Percentiles rank a stretch among this genome's conserved stretches.
These are phyloP conservation scores for Sarcophaga bullata DNA, from an alignment of 1,140 invertebrate genomes.

Conservation along the genomic window DNA sequence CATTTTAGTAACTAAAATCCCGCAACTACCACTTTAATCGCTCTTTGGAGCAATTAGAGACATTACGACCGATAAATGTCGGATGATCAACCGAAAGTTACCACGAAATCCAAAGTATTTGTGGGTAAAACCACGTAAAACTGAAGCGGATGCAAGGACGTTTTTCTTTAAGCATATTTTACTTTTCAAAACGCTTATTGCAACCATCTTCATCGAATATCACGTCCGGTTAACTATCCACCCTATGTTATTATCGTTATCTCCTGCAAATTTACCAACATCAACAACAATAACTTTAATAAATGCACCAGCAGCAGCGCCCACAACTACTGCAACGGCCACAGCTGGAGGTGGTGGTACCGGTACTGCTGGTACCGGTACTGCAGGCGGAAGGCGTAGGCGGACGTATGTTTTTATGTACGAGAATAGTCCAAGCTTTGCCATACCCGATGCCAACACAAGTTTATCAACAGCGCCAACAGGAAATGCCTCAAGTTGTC, in stretches of 20 bases:
- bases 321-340: not conserved
- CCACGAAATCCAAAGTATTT: not conserved
- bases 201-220: not conserved
- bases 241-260: conserved; percentile 3
- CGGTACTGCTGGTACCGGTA: not conserved
- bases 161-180: conserved; percentile 15
- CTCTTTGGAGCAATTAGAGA: not conserved
- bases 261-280: conserved; percentile 15
- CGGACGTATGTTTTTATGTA: not conserved
- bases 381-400: not conserved
- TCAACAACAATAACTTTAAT: conserved; percentile 17
- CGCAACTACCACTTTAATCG: not conserved
- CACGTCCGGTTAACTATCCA: not conserved
- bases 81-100: not conserved
- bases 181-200: not conserved
- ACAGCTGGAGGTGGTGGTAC: conserved; percentile 4
- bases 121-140: not conserved
- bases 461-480: not conserved
- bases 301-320: not conserved
- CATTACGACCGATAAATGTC: not conserved
- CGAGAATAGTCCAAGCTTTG: not conserved
- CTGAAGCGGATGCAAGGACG: conserved; percentile 19
- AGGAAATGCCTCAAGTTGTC: not conserved
- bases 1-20: not conserved
- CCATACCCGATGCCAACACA: not conserved